phyloP scores from a whole-genome alignment of 2,888 invertebrate species.

The Kryphioiulus occultus region DNA sequence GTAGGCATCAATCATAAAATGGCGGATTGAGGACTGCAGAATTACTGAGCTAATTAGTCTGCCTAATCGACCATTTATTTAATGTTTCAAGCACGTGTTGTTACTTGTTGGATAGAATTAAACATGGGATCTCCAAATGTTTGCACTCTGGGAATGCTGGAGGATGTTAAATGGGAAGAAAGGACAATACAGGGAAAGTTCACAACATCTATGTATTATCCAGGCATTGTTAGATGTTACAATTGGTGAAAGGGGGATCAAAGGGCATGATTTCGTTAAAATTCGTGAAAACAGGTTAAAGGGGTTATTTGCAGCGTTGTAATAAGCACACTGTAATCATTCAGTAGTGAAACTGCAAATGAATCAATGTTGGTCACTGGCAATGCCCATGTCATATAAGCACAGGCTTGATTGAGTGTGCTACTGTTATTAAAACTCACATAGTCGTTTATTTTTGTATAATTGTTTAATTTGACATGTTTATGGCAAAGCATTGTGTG shows the following conservation, averaged over 20 bases:
- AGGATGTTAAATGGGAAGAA: neutral
- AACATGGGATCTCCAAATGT: neutral
- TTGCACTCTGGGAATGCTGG: neutral
- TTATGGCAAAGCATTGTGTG: neutral
- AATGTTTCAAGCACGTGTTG: neutral
- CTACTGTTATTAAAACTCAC: neutral
- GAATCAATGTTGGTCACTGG: neutral
- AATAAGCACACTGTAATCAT: neutral
- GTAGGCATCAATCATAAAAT: neutral
- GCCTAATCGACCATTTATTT: neutral
- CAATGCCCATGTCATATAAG: neutral
- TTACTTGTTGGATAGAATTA: too few species aligned
- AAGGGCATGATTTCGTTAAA: neutral
- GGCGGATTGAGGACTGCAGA: neutral
- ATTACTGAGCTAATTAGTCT: neutral
- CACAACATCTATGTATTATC: neutral
- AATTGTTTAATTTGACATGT: neutral
- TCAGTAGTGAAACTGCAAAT: neutral
- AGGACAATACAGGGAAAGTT: neutral
- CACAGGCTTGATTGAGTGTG: neutral
- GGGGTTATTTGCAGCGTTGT: neutral
- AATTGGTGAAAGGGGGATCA: slow-evolving; percentile 2
- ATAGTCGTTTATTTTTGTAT: neutral
- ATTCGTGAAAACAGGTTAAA: neutral
- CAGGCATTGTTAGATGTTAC: neutral